Percentiles rank a stretch among this genome's conserved stretches.
Conservation (phyloP, 2,113 vertebrate genomes). For the Ailuropoda melanoleuca region DNA sequence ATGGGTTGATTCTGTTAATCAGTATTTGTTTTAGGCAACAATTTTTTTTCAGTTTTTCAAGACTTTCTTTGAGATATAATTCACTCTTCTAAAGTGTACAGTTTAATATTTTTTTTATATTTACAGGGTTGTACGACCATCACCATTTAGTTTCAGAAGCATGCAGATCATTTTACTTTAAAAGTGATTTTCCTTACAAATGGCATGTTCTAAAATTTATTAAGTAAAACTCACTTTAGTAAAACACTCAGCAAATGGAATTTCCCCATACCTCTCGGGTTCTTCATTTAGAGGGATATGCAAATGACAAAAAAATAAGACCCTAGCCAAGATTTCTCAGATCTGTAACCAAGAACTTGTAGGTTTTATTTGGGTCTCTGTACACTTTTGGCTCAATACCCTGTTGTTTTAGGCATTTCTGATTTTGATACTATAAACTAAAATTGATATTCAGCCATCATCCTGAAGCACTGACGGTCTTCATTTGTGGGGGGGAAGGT, state of each 20-base stretch:
- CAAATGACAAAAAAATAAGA: not conserved
- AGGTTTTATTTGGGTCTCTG: not conserved
- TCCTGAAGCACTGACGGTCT: not conserved
- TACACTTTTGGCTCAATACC: not conserved
- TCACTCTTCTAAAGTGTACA: not conserved
- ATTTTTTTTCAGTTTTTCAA: not conserved
- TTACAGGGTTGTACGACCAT: not conserved
- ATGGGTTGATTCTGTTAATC: not conserved
- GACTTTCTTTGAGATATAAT: not conserved
- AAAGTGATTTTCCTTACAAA: not conserved
- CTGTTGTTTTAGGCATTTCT: not conserved
- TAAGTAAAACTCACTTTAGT: not conserved
- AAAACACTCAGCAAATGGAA: not conserved
- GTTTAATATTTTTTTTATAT: not conserved
- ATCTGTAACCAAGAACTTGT: not conserved
- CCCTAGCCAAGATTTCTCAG: not conserved
- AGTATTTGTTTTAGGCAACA: not conserved
- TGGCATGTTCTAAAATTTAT: not conserved
- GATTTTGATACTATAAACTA: not conserved
- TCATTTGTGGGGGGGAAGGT: not conserved
- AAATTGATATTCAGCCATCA: not conserved
- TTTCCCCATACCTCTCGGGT: not conserved
- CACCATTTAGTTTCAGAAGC: not conserved
- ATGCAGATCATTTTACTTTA: not conserved
- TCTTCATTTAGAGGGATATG: not conserved